A percentile compares a stretch with the other conserved stretches of the same genome.
Evolutionary conservation across 1,140 invertebrate genomes (phyloP).

Genomic region (Armadillidium nasatum): DNA sequence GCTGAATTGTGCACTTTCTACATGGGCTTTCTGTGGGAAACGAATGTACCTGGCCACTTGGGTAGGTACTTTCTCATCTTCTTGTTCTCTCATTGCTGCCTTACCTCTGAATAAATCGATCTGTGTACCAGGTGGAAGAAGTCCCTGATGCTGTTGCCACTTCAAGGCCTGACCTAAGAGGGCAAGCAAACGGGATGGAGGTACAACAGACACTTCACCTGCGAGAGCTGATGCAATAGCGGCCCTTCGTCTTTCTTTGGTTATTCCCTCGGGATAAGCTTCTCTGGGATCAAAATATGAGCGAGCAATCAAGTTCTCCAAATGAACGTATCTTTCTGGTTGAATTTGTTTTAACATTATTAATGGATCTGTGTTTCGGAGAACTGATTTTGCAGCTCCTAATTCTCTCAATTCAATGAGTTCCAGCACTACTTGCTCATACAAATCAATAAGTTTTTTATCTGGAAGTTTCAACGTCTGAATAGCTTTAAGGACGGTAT

Average conservation of each 20-base stretch:
- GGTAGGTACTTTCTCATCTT: conserved; percentile 97
- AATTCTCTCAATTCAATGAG: conserved; percentile 94
- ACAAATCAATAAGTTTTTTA: conserved; percentile 96
- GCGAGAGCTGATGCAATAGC: conserved; percentile 91
- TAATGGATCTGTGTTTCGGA: conserved; percentile 99
- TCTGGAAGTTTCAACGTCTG: conserved; percentile 96
- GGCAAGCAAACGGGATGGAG: conserved; percentile 87
- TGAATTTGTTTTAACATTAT: conserved; percentile 96
- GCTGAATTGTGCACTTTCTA: conserved; percentile 89
- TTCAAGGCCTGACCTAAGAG: conserved; percentile 94
- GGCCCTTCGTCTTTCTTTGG: conserved; percentile 89
- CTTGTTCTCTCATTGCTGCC: conserved; percentile 95
- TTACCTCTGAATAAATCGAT: conserved; percentile 99
- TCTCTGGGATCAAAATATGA: conserved; percentile 98
- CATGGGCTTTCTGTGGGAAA: conserved; percentile 89
- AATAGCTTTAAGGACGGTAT: conserved; percentile 94
- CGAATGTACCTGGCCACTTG: conserved; percentile 92
- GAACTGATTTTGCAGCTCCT: conserved; percentile 89
- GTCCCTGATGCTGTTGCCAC: conserved; percentile 99
- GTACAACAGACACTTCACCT: conserved; percentile 97
- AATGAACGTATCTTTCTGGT: conserved; percentile 61
- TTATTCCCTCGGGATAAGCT: conserved; percentile 93
- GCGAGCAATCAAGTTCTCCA: conserved; percentile 86
- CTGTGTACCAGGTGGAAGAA: conserved; percentile 92
- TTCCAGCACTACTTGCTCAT: conserved; percentile 99